Percentiles rank a stretch among this genome's conserved stretches.
Conservation (phyloP, 1,140 invertebrate species). For the Theocolax elegans region DNA sequence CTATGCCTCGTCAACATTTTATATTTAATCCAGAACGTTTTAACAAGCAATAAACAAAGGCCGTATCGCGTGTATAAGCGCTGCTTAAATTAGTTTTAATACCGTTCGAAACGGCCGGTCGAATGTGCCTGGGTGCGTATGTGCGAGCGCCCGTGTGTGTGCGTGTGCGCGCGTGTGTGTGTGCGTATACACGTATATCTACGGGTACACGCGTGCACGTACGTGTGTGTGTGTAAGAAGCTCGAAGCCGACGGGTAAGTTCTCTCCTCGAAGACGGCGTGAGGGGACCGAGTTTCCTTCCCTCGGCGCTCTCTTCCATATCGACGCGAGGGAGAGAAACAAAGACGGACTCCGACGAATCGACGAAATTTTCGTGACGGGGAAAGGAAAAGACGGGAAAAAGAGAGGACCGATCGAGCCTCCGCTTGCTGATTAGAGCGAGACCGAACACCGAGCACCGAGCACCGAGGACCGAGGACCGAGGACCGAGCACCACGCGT, state of each 20-base stretch:
- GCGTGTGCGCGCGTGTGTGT: not conserved
- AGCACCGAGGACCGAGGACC: no score
- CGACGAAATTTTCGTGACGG: no score
- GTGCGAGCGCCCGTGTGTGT: not conserved
- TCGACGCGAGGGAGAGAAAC: no score
- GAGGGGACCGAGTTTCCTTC: no score
- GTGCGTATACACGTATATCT: no score
- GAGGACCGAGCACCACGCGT: no score
- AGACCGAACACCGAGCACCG: not conserved
- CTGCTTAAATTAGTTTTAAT: slow-evolving; percentile 67
- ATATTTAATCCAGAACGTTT: slow-evolving; percentile 67
- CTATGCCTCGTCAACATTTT: slow-evolving; percentile 63
- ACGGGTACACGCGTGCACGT: not conserved
- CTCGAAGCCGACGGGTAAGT: no score
- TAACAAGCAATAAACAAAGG: slow-evolving; percentile 68
- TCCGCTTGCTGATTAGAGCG: not conserved
- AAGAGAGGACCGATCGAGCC: not conserved
- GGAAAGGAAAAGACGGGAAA: not conserved
- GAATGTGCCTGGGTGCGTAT: slow-evolving; percentile 53
- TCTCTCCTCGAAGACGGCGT: no score
- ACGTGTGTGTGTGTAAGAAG: not conserved
- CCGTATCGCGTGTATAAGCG: slow-evolving; percentile 60
- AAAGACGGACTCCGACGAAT: no score
- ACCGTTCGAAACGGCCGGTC: slow-evolving; percentile 64
- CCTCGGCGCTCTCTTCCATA: no score